phyloP scores from a whole-genome alignment of 2,888 invertebrate species.

The Colostygia pectinataria region DNA sequence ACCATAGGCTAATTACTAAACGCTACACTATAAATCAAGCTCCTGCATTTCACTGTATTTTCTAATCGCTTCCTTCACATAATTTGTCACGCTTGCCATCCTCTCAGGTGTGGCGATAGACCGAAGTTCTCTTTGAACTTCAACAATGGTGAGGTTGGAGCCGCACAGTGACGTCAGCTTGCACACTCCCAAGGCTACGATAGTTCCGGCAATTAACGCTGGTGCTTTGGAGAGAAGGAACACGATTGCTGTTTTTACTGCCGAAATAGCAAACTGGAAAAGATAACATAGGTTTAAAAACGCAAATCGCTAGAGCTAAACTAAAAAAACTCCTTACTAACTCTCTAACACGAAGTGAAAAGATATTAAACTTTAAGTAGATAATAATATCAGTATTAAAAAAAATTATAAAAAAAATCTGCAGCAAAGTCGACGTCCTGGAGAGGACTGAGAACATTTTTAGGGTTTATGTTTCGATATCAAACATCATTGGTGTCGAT shows the following conservation, averaged over 20 bases:
- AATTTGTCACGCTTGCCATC: slow-evolving; percentile 71
- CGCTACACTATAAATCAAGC: background rate
- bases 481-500: too few relatives aligned
- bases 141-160: slow-evolving; percentile 33
- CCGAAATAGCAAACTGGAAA: slow-evolving; percentile 24
- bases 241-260: slow-evolving; percentile 31
- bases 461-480: too few relatives aligned
- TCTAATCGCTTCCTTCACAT: slow-evolving; percentile 78
- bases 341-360: too few relatives aligned
- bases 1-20: too few relatives aligned
- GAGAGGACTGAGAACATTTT: too few relatives aligned
- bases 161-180: slow-evolving; percentile 76
- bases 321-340: too few relatives aligned
- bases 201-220: slow-evolving; percentile 43
- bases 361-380: too few relatives aligned
- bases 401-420: too few relatives aligned
- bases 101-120: slow-evolving; percentile 77
- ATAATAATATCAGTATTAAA: too few relatives aligned
- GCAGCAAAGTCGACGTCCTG: too few relatives aligned
- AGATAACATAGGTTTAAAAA: background rate
- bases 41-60: slow-evolving; percentile 58
- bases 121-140: slow-evolving; percentile 57
- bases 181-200: slow-evolving; percentile 77
- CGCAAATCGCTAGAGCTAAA: too few relatives aligned
- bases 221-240: slow-evolving; percentile 39